Base-by-base conservation (phyloP, 2,113 vertebrate species). In the Ondatra zibethicus region DNA sequence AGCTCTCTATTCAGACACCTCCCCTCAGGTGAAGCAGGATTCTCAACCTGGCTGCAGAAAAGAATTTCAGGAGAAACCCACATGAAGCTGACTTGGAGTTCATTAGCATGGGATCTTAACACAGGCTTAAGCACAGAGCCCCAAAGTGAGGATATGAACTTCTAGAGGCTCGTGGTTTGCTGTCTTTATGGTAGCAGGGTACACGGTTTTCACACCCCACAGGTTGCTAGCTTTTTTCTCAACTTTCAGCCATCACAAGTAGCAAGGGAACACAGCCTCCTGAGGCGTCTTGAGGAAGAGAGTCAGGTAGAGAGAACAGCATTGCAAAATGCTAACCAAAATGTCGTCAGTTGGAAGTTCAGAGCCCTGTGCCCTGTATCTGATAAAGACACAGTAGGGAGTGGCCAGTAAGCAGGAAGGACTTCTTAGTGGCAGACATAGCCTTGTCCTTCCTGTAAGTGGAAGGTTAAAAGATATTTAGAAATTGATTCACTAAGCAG, bases 251-350 rank as follows among this genome's bases (percentile, higher is more conserved):
- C 13, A 25, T 0, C 19, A 12, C 0, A 10, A n/a, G 7, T 39
- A n/a, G 13, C 14, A 0, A 50, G 16, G 14, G 2, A 1, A 23
- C 0, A 52, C 36, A 3, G 42, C 42, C 0, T 7, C 9, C 7
- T 33, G n/a, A 70, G 65, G 65, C 1, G 0, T 42, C 0, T 31
- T 50, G 47, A 0, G 1, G 0, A 25, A 2, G 14, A 27, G 19
- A 31, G 14, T 1, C 0, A 25, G 66, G 63, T 50, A 3, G 3
- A 2, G 21, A 5, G 5, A n/a, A 33, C 4, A 6, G 0, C 5
- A 0, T 0, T 1, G 5, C 8, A 5, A 21, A 42, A 5, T 17
- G 19, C 86, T n/a, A 0, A 1, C 36, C 0, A 1, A 63, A 4
- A 29, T 1, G 39, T 11, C 39, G 12, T 21, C 65, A 11, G 23